Evolutionary conservation across 1,140 invertebrate genomes (phyloP).

Genomic region (Muscidifurax raptorellus): DNA sequence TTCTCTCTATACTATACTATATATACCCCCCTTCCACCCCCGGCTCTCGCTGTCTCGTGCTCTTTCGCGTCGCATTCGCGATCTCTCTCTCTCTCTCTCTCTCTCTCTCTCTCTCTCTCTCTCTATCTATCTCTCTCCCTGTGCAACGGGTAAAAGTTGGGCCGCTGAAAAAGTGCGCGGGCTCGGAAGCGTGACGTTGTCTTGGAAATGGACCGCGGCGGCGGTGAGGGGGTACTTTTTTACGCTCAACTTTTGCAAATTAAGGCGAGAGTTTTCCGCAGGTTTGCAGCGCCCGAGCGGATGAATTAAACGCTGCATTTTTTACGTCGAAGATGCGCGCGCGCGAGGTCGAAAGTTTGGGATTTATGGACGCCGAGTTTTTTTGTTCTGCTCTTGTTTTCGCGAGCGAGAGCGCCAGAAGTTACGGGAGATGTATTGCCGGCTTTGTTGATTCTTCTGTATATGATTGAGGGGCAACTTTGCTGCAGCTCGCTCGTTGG

Average conservation of each 20-base stretch:
- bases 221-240: conserved; percentile 44
- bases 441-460: conserved; percentile 7
- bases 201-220: conserved; percentile 17
- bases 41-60: no score
- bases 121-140: not conserved
- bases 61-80: not conserved
- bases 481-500: not conserved
- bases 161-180: not conserved
- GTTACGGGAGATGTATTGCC: not conserved
- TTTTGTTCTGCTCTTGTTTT: not conserved
- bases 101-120: not conserved
- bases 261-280: conserved; percentile 34
- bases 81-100: not conserved
- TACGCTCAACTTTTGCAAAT: conserved; percentile 41
- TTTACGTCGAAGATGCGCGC: conserved; percentile 24
- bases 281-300: conserved; percentile 10
- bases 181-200: conserved; percentile 10
- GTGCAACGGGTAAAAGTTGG: conserved; percentile 34
- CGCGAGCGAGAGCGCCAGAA: not conserved
- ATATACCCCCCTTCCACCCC: not conserved
- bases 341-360: not conserved
- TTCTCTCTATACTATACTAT: conserved; percentile 36
- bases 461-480: conserved; percentile 1
- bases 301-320: conserved; percentile 45
- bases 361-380: conserved; percentile 4